Evolutionary conservation across 2,113 vertebrate genomes (phyloP), one percentile per base, ranked within the genome.

Genomic region (Himantopus leucocephalus): DNA sequence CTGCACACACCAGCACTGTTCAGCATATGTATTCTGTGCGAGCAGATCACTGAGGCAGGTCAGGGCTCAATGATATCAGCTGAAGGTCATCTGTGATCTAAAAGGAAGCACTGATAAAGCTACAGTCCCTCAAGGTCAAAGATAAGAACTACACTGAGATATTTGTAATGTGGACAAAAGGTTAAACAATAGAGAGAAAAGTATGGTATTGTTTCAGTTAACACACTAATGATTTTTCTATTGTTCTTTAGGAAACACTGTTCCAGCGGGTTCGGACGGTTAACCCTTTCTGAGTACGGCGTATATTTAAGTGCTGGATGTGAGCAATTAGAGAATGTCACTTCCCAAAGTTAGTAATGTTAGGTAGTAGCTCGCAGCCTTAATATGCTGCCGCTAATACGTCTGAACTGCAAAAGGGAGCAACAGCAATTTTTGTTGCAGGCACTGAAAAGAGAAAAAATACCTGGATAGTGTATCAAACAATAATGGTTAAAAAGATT

Each of bases 81-180:
- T 98, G 99, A 99, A 99, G 99, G 99, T 99, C 99, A 99, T 98
- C 98, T 98, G 97, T 97, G 98, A 98, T 98, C 98, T 98, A 96
- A 97, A 98, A 98, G 98, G 98, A 98, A 98, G 97, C 92, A 94
- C 97, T 97, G 97, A 98, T 98, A 99, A 99, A 98, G 98, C 98
- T 97, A 96, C 97, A 98, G 98, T 98, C 94, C 85, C 98, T 99
- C 99, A 99, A 99, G 99, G 99, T 99, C 99, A 99, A 98, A 99
- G 99, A 99, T 99, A 99, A 99, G 99, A 98, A 97, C 97, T 97
- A 95, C 92, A 80, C 63, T 95, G 97, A 98, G 99, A 98, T 99
- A 98, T 99, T 97, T 98, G 98, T 98, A 98, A 98, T 97, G 98
- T 98, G 98, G 98, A 97, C 83, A 92, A 98, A 98, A 98, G 99